These are phyloP conservation scores for Epinephelus fuscoguttatus DNA, from an alignment of 2,113 vertebrate species.

Conservation along the genomic window DNA sequence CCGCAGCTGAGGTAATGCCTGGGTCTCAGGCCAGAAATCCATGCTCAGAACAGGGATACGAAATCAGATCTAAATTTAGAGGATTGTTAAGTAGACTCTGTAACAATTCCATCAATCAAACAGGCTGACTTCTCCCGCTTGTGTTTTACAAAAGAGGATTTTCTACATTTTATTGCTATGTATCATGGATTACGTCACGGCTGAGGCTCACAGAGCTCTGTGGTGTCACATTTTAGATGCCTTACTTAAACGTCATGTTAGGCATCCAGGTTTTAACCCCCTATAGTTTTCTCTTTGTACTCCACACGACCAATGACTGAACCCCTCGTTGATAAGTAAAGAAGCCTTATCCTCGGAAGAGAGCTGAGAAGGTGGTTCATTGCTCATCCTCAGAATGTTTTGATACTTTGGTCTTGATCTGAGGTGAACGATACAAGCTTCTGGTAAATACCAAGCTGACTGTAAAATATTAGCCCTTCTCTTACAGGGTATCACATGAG, in stretches of 20 bases:
- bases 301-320: constrained; percentile 59
- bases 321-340: constrained; percentile 23
- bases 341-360: constrained; percentile 45
- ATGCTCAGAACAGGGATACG: constrained; percentile 67
- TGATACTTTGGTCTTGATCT: constrained; percentile 71
- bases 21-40: constrained; percentile 76
- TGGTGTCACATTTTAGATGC: constrained; percentile 57
- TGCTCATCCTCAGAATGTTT: constrained; percentile 74
- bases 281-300: background rate
- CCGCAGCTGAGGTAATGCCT: constrained; percentile 82
- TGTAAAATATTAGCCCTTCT: constrained; percentile 73
- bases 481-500: constrained; percentile 73
- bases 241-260: constrained; percentile 35
- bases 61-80: constrained; percentile 84
- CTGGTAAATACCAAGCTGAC: constrained; percentile 74
- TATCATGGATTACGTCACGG: constrained; percentile 66
- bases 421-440: constrained; percentile 64
- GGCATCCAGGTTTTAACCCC: constrained; percentile 8
- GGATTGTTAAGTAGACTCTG: constrained; percentile 81
- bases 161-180: constrained; percentile 66
- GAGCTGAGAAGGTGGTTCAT: constrained; percentile 49
- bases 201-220: constrained; percentile 34
- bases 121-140: constrained; percentile 64
- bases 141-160: constrained; percentile 68
- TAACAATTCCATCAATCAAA: constrained; percentile 83